Conservation (phyloP, 2,888 invertebrate species). For the Cataglyphis altisquamis region DNA sequence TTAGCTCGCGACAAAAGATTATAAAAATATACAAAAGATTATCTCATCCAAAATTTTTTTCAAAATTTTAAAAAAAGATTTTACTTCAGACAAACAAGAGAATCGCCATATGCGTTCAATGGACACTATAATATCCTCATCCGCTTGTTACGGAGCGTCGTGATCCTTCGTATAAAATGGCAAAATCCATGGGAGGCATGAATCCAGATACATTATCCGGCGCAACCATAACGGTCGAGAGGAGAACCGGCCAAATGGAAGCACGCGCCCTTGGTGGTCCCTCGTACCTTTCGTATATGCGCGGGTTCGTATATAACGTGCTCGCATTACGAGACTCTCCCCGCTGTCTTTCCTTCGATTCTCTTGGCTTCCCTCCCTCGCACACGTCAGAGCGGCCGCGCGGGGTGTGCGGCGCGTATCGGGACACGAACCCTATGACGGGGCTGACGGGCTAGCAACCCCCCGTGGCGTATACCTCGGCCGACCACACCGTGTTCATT, state of each 20-base stretch:
- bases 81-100: not conserved
- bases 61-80: not conserved
- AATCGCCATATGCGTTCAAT: not conserved
- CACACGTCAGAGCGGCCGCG: conserved; percentile 9
- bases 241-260: conserved; percentile 72
- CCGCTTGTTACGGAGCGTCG: not conserved
- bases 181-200: conserved; percentile 64
- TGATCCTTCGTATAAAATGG: conserved; percentile 17
- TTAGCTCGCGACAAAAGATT: not conserved
- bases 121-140: not conserved
- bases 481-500: conserved; percentile 64
- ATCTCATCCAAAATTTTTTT: not conserved
- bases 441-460: conserved; percentile 56
- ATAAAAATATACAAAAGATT: too few relatives aligned
- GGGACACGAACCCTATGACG: conserved; percentile 48
- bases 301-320: conserved; percentile 49
- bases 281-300: conserved; percentile 63
- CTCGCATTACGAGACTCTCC: conserved; percentile 61
- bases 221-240: conserved; percentile 65
- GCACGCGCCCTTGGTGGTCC: conserved; percentile 72
- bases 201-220: conserved; percentile 75
- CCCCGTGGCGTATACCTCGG: conserved; percentile 59
- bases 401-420: conserved; percentile 49
- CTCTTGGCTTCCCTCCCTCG: conserved; percentile 23
- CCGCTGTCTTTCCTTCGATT: conserved; percentile 61